Percentiles rank a stretch among this genome's conserved stretches.
These are phyloP conservation scores for Triplophysa siluroides DNA, from an alignment of 2,113 vertebrate genomes.

Conservation along the genomic window DNA sequence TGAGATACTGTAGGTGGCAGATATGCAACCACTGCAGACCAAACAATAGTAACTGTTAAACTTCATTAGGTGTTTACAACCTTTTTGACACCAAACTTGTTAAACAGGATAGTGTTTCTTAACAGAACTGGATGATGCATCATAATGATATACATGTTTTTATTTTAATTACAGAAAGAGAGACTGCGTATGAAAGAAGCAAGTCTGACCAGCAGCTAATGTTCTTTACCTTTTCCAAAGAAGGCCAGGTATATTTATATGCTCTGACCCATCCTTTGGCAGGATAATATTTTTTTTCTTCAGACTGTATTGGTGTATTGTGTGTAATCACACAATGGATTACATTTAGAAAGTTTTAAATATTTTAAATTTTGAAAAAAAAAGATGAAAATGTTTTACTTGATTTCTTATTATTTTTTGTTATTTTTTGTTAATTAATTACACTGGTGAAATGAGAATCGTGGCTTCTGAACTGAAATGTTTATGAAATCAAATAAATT, in stretches of 20 bases:
- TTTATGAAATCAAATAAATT: background rate
- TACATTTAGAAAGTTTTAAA: background rate
- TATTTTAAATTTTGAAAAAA: too few relatives aligned
- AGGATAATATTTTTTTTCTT: background rate
- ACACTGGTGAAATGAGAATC: background rate
- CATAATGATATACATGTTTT: background rate
- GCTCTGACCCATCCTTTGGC: background rate
- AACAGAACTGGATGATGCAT: background rate
- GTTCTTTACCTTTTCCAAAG: background rate
- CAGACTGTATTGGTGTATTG: background rate
- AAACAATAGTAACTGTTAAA: background rate
- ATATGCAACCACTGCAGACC: background rate
- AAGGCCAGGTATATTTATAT: background rate
- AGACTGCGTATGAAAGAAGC: slow-evolving; percentile 90
- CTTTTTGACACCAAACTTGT: background rate
- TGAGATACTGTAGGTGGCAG: background rate
- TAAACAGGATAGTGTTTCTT: background rate
- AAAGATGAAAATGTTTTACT: too few relatives aligned
- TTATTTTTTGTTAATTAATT: background rate
- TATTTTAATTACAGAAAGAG: slow-evolving; percentile 81
- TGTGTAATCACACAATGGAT: background rate
- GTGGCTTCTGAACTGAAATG: background rate
- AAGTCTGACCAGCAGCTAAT: slow-evolving; percentile 72
- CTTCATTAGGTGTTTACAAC: background rate
- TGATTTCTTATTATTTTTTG: background rate